Evolutionary conservation across 2,113 vertebrate genomes (phyloP).

Genomic region (Cebidichthys violaceus): DNA sequence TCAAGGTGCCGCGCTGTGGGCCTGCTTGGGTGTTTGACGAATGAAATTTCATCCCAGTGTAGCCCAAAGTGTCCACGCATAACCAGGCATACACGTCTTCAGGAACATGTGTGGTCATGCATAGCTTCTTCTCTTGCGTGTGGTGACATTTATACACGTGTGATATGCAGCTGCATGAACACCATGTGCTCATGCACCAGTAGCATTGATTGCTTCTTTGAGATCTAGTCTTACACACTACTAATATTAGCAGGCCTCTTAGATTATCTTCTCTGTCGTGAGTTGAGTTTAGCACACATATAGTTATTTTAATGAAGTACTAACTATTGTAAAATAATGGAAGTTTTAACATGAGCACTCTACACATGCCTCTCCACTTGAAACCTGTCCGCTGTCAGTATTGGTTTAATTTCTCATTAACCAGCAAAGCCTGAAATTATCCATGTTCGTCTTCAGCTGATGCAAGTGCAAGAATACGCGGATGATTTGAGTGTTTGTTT

Average conservation of each 20-base stretch:
- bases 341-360: slow-evolving; percentile 43
- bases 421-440: slow-evolving; percentile 23
- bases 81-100: not conserved
- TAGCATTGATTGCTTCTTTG: slow-evolving; percentile 33
- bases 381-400: slow-evolving; percentile 24
- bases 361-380: slow-evolving; percentile 34
- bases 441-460: slow-evolving; percentile 35
- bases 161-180: slow-evolving; percentile 20
- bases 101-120: slow-evolving; percentile 16
- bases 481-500: not conserved
- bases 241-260: slow-evolving; percentile 35
- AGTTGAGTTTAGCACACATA: slow-evolving; percentile 23
- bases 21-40: slow-evolving; percentile 90
- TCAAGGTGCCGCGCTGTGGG: slow-evolving; percentile 75
- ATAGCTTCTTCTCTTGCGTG: not conserved
- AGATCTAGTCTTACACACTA: slow-evolving; percentile 54
- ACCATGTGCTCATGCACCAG: slow-evolving; percentile 10
- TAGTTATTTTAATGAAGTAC: slow-evolving; percentile 44
- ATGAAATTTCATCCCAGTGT: slow-evolving; percentile 63
- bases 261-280: slow-evolving; percentile 3
- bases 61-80: slow-evolving; percentile 3
- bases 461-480: slow-evolving; percentile 8
- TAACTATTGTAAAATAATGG: slow-evolving; percentile 42
- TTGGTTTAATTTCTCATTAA: slow-evolving; percentile 17
- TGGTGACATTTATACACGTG: slow-evolving; percentile 4